These are phyloP conservation scores for Salarias fasciatus DNA, from an alignment of 2,797 vertebrate genomes.

Conservation along the genomic window DNA sequence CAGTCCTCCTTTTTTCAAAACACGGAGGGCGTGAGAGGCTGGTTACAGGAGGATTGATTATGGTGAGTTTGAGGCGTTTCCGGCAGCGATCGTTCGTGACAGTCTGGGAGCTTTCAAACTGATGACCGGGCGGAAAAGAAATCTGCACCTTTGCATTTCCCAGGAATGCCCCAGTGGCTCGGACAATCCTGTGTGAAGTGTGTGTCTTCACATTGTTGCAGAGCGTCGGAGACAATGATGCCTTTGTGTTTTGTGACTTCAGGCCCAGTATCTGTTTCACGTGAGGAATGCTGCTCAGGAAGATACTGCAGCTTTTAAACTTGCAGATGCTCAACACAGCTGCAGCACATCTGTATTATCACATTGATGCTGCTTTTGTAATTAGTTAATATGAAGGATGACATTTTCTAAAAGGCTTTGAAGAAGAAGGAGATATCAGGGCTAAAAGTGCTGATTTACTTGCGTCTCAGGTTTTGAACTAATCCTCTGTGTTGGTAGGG, in stretches of 20 bases:
- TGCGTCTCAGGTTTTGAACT: conserved; percentile 31
- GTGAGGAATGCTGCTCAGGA: conserved; percentile 17
- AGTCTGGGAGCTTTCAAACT: conserved; percentile 73
- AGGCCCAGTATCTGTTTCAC: conserved; percentile 33
- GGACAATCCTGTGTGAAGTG: conserved; percentile 51
- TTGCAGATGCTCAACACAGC: conserved; percentile 11
- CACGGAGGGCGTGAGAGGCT: conserved; percentile 41
- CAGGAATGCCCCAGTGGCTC: conserved; percentile 62
- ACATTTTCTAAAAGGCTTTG: conserved; percentile 4
- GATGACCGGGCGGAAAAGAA: conserved; percentile 76
- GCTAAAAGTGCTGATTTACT: conserved; percentile 23
- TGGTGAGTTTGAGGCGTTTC: conserved; percentile 66
- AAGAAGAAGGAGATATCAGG: conserved; percentile 18
- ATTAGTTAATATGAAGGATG: neutral
- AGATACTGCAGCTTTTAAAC: conserved; percentile 22
- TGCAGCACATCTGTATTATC: conserved; percentile 10
- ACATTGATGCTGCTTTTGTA: conserved; percentile 9
- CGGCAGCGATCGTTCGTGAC: conserved; percentile 60
- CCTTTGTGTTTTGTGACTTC: conserved; percentile 18
- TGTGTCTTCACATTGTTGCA: conserved; percentile 49
- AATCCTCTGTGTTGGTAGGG: conserved; percentile 38
- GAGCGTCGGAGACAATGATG: conserved; percentile 30
- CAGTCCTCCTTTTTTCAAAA: conserved; percentile 28
- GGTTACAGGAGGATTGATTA: conserved; percentile 72
- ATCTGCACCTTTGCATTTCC: conserved; percentile 79